A percentile compares a stretch with the other conserved stretches of the same genome.
Evolutionary conservation across 2,888 invertebrate species (phyloP).

Genomic region (Falcaria lacertinaria): DNA sequence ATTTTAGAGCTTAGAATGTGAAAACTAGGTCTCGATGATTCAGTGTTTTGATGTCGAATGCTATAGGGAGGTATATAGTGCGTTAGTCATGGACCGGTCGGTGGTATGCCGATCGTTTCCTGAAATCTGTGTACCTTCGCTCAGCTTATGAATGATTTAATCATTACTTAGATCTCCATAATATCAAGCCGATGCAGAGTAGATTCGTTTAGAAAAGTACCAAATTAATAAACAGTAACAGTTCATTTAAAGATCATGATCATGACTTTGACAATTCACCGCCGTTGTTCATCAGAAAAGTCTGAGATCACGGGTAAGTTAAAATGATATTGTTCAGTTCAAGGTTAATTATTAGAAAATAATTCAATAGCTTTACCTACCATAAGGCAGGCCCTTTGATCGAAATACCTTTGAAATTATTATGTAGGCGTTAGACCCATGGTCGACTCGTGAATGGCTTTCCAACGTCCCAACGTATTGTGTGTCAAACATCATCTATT

Average conservation of each 20-base stretch:
- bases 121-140: conserved; percentile 10
- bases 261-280: no score
- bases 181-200: no score
- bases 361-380: not conserved
- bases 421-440: not conserved
- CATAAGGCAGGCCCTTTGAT: not conserved
- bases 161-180: no score
- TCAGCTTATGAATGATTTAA: not conserved
- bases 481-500: not conserved
- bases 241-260: no score
- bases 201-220: no score
- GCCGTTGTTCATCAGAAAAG: no score
- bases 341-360: no score
- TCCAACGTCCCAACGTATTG: not conserved
- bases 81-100: conserved; percentile 35
- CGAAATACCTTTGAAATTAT: not conserved
- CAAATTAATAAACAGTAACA: no score
- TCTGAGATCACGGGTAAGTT: no score
- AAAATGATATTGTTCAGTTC: no score
- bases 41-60: conserved; percentile 18
- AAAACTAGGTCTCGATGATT: conserved; percentile 34
- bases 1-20: conserved; percentile 8
- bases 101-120: conserved; percentile 19
- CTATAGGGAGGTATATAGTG: conserved; percentile 6
- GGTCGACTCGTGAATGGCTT: not conserved